Conservation (phyloP, 2,113 vertebrate species). For the Sylvilagus bachmani region DNA sequence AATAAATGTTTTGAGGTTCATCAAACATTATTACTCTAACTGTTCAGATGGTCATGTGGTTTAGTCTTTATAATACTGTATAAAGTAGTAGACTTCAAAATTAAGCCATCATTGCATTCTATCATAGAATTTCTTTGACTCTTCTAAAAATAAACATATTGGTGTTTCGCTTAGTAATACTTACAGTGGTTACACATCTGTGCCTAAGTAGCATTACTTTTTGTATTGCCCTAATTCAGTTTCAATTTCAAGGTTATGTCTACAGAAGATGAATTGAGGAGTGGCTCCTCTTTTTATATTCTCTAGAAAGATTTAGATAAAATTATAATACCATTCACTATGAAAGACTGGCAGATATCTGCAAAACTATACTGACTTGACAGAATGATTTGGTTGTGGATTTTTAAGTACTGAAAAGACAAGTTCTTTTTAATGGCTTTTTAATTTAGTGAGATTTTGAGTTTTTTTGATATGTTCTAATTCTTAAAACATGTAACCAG, state of each 20-base stretch:
- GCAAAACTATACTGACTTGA: neutral
- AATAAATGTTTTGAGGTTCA: neutral
- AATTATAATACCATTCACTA: neutral
- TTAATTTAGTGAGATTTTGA: neutral
- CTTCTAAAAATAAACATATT: neutral
- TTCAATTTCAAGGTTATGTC: neutral
- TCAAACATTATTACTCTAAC: neutral
- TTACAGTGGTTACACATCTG: neutral
- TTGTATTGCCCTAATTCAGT: neutral
- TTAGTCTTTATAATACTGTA: neutral
- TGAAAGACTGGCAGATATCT: neutral
- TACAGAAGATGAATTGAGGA: neutral
- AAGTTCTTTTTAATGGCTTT: neutral
- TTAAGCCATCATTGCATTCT: neutral
- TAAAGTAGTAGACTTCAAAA: neutral
- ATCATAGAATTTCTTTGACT: neutral
- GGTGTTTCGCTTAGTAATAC: neutral
- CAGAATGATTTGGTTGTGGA: neutral
- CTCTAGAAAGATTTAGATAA: neutral
- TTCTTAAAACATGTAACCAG: neutral
- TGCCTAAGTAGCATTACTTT: neutral
- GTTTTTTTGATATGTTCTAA: neutral
- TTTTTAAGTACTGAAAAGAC: constrained; percentile 8
- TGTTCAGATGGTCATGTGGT: neutral
- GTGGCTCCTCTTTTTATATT: neutral